Percentiles rank a stretch among this genome's conserved stretches.
These are phyloP conservation scores for Philotrypesis tridentata DNA, from an alignment of 1,140 invertebrate genomes.

Conservation along the genomic window DNA sequence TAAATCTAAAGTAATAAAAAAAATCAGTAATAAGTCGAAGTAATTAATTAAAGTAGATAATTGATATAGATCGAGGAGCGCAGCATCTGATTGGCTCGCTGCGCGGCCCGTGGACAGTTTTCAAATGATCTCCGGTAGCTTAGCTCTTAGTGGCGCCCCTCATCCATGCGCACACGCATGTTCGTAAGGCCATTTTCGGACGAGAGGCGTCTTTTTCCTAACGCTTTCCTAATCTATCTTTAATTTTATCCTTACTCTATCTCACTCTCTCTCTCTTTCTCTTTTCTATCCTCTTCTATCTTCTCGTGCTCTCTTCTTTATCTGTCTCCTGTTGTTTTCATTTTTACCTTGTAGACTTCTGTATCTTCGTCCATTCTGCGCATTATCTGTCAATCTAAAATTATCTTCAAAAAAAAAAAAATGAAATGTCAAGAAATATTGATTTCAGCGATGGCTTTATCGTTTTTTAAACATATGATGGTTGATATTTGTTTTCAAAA, in stretches of 20 bases:
- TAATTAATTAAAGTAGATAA: constrained; percentile 74
- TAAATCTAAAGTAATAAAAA: constrained; percentile 69
- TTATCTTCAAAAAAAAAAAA: constrained; percentile 25
- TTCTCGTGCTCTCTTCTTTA: constrained; percentile 47
- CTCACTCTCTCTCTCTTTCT: constrained; percentile 41
- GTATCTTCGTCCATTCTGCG: constrained; percentile 30
- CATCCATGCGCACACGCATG: constrained; percentile 57
- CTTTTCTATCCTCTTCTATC: constrained; percentile 56
- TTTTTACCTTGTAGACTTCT: constrained; percentile 19
- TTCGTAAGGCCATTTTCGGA: constrained; percentile 60
- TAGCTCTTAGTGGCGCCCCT: constrained; percentile 71
- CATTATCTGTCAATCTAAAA: constrained; percentile 31
- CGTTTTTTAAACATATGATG: constrained; percentile 29
- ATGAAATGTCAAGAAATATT: constrained; percentile 29
- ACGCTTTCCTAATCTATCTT: constrained; percentile 17
- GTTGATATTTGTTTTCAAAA: not conserved
- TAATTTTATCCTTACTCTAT: constrained; percentile 28
- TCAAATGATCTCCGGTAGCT: constrained; percentile 75
- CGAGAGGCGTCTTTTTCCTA: constrained; percentile 53
- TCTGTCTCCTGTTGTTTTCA: not conserved
- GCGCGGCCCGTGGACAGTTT: constrained; percentile 73
- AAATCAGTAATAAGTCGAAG: constrained; percentile 71
- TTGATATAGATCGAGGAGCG: constrained; percentile 72
- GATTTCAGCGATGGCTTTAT: constrained; percentile 38
- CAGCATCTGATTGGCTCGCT: constrained; percentile 72